Evolutionary conservation across 2,888 invertebrate species (phyloP).

Genomic region (Bellardia bayeri): DNA sequence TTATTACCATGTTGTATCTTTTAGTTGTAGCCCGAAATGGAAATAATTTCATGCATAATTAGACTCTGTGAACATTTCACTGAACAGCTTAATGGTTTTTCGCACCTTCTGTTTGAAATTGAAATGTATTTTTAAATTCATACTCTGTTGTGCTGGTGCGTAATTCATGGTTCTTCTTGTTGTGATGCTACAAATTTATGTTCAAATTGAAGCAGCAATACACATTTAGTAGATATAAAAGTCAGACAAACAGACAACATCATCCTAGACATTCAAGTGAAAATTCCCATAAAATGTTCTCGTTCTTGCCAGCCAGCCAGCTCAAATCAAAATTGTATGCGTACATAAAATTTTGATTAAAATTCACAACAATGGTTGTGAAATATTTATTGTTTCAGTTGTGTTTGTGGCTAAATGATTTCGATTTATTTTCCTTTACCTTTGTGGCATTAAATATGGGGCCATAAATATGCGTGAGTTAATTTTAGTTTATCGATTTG

Average conservation of each 20-base stretch:
- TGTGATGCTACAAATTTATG: background rate
- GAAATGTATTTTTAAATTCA: slow-evolving; percentile 19
- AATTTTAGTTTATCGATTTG: slow-evolving; percentile 4
- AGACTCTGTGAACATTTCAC: slow-evolving; percentile 32
- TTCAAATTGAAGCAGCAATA: background rate
- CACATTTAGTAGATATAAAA: background rate
- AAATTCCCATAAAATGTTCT: background rate
- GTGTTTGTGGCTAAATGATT: background rate
- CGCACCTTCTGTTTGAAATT: slow-evolving; percentile 55
- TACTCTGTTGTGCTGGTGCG: background rate
- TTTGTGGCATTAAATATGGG: background rate
- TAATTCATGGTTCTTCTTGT: slow-evolving; percentile 6
- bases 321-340: background rate
- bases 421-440: background rate
- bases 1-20: background rate
- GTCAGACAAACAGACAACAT: background rate
- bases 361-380: background rate
- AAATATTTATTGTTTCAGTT: slow-evolving; percentile 2
- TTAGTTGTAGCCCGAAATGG: slow-evolving; percentile 9
- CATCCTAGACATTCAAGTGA: background rate
- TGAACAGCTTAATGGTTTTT: slow-evolving; percentile 44
- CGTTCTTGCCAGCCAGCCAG: background rate
- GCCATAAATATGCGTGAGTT: background rate
- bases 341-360: slow-evolving; percentile 22
- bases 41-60: slow-evolving; percentile 67